Evolutionary conservation across 1,140 invertebrate species (phyloP).

Genomic region (fruit fly (Drosophila melanogaster)): Release_6_plus_ISO1_MT NT_033779.5:4698001-4698500

Average conservation of each 20-base stretch:
- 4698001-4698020: neutral
- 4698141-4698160: constrained; percentile 52
- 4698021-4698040: neutral
- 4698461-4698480: constrained; percentile 38
- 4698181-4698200: constrained; percentile 45
- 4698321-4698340: constrained; percentile 56
- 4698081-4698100: constrained; percentile 18
- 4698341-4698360: constrained; percentile 49
- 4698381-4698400: neutral
- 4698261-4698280: constrained; percentile 48
- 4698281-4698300: constrained; percentile 77
- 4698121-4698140: constrained; percentile 37
- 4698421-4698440: constrained; percentile 30
- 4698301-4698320: constrained; percentile 58
- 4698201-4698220: constrained; percentile 58
- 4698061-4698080: constrained; percentile 23
- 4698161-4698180: constrained; percentile 26
- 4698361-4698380: constrained; percentile 49
- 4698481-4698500: constrained; percentile 43
- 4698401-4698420: constrained; percentile 28
- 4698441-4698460: constrained; percentile 72
- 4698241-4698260: constrained; percentile 37
- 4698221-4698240: constrained; percentile 45
- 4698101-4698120: constrained; percentile 13
- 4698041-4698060: constrained; percentile 7